A percentile compares a stretch with the other conserved stretches of the same genome.
Evolutionary conservation across 1,140 invertebrate genomes (phyloP).

Genomic region (Platyscapa corneri): DNA sequence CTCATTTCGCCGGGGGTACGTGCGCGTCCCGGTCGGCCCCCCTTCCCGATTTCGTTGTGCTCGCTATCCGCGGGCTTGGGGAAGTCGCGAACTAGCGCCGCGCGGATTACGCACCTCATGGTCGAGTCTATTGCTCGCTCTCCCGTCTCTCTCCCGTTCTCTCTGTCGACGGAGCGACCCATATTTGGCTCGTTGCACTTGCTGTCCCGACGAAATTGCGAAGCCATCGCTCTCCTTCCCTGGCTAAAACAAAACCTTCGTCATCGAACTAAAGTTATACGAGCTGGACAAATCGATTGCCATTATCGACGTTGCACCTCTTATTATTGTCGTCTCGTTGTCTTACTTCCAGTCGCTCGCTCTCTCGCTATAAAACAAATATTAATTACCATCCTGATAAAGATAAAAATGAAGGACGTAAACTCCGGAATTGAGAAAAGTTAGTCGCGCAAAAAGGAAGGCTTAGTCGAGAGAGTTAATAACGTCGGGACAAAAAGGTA

Average conservation of each 20-base stretch:
- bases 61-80: neutral
- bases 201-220: constrained; percentile 43
- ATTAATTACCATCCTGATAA: too few relatives aligned
- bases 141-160: neutral
- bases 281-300: neutral
- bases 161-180: constrained; percentile 38
- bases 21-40: neutral
- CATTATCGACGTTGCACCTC: neutral
- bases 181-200: constrained; percentile 52
- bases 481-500: neutral
- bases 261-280: neutral
- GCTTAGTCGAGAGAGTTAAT: neutral
- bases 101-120: constrained; percentile 26
- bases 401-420: too few relatives aligned
- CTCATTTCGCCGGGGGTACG: constrained; percentile 55
- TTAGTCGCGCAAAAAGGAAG: neutral
- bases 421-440: too few relatives aligned
- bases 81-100: too few relatives aligned
- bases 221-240: neutral
- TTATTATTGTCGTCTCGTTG: neutral
- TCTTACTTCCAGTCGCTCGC: too few relatives aligned
- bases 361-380: too few relatives aligned
- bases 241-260: neutral
- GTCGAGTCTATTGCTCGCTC: constrained; percentile 35
- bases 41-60: neutral